These are phyloP conservation scores for Orthonyx spaldingii DNA, from an alignment of 2,113 vertebrate species.

Conservation along the genomic window DNA sequence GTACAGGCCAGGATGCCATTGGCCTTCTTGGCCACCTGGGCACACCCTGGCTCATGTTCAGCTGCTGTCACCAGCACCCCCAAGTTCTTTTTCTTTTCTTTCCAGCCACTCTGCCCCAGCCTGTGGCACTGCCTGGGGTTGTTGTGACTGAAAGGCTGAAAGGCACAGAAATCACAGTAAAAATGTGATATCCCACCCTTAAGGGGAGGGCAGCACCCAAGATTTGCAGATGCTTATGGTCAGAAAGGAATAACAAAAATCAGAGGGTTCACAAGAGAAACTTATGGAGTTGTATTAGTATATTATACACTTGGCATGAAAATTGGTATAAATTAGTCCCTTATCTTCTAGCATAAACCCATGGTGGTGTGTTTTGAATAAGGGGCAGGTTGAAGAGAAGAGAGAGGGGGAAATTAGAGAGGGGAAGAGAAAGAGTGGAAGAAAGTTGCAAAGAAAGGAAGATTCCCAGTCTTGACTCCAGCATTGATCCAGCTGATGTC, in stretches of 20 bases:
- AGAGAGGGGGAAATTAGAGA: neutral
- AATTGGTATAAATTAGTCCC: neutral
- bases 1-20: neutral
- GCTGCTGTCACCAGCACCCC: accelerated
- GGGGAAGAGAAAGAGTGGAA: neutral
- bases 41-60: neutral
- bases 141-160: neutral
- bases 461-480: neutral
- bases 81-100: too few species aligned
- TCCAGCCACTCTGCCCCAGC: neutral
- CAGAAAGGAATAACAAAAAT: neutral
- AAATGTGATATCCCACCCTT: neutral
- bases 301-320: neutral
- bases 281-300: neutral
- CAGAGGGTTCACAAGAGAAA: neutral
- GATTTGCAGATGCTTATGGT: neutral
- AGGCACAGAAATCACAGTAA: neutral
- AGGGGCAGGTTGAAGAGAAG: neutral
- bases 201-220: neutral
- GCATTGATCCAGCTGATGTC: neutral
- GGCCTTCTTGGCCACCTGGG: neutral
- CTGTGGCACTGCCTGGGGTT: neutral
- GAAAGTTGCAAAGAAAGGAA: neutral
- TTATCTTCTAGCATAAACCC: neutral
- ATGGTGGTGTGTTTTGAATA: neutral